Evolutionary conservation across 2,888 invertebrate species (phyloP), one percentile per base, ranked within the genome.

Genomic region (Harpagoxenus sublaevis): DNA sequence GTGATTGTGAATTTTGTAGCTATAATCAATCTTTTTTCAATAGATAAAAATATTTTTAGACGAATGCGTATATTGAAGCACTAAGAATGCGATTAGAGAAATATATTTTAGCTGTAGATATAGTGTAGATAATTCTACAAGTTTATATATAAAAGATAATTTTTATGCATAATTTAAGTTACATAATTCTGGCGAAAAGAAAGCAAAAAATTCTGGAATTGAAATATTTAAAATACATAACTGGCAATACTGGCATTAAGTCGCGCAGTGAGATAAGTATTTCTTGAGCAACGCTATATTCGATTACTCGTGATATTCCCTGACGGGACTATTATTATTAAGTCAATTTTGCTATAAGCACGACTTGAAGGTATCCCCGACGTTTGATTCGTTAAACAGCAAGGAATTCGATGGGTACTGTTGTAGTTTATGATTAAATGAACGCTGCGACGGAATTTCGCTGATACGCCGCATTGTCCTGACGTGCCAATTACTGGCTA

Each of bases 401-500:
- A 48, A 81, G 73, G 39, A 81, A 62, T 81, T 51, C 51, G 60
- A 73, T 81, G 18, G 10, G 35, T 60, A 60, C 71, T 42, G 39
- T 66, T 48, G 79, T 81, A 73, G 71, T 81, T 81, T 73, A 60
- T 81, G 73, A 81, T 81, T 73, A 81, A 73, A 81, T 73, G 60
- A 81, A 73, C 78, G 48, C 51, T 57, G 28, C 51, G 23, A 18
- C 39, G 65, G 78, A 60, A 78, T 83, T 83, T 66, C 83, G 78
- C 78, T 66, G 83, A 83, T 78, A 68, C 28, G 42, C 57, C 68
- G 83, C 68, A 79, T 83, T 78, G 83, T 83, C 78, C 78, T 79
- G 83, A 83, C 65, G 70, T 81, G 73, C 83, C 82, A 83, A 82
- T 84, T 83, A 84, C 60, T 35, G 57, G 79, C 23, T 84, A 73